Base-by-base conservation (phyloP, 1,140 invertebrate species). In the Sycobia sp. region DNA sequence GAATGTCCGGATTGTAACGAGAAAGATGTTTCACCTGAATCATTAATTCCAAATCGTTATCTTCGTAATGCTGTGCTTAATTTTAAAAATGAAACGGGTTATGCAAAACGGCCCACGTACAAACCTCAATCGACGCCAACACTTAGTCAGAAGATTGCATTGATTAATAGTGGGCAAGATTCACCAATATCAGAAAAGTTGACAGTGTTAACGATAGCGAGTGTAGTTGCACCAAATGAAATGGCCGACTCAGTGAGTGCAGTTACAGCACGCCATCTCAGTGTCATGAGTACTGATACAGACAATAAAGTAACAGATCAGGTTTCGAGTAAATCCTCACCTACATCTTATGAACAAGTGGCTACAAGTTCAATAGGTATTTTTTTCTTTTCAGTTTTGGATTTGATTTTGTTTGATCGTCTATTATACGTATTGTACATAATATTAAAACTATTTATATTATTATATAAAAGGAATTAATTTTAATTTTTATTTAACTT, bases 1-100 rank as follows among this genome's bases (percentile, higher is more conserved):
- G 90, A 95, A 74, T 99, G 96, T 82, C 96, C 96, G 9, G 90
- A 92, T 73, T 98, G 96, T 78, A 88, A 92, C 41, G 92, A 96
- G 76, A 93, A 91, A 71, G 93, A 94, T 73, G 91, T 97, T 51
- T 94, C 93, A 0, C 95, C 96, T 0, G 93, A 93, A 54, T 94
- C 91, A 4, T 83, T 98, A 13, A 96, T 98, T 67, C 94, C 95
- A 0, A 98, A 97, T 77, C 84, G 94, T 51, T 96, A 93, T 82
- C 78, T 97, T 47, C 84, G 96, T 29, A 93, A 90, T 71, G 90
- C 92, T 11, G 94, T 97, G 1, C 89, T 88, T 46, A 89, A 90
- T 69, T 97, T 96, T 75, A 91, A 90, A 65, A 96, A 95, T 77
- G 91, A 94, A 71, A 94, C 92, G 23, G 93, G 94, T 0, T 96